Evolutionary conservation across 2,888 invertebrate genomes (phyloP).

Genomic region (Epirrhoe alternata): DNA sequence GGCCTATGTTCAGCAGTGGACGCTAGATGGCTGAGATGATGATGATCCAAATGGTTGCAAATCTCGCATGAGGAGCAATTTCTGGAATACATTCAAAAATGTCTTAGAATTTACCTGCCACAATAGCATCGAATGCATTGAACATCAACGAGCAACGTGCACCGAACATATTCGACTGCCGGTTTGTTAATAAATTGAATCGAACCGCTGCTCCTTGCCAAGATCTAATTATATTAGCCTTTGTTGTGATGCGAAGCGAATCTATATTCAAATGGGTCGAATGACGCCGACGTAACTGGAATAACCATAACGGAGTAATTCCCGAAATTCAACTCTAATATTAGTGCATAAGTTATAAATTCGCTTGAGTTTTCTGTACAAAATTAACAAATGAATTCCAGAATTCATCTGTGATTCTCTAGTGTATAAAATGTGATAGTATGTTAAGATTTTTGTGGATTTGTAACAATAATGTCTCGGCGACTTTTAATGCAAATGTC

Average conservation of each 20-base stretch:
- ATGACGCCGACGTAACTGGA: conserved; percentile 49
- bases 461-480: too few species aligned
- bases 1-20: too few species aligned
- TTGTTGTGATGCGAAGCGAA: conserved; percentile 57
- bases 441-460: too few species aligned
- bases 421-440: too few species aligned
- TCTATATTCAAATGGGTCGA: conserved; percentile 49
- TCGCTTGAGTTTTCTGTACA: not conserved
- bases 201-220: conserved; percentile 59
- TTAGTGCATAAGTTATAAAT: not conserved
- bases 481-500: too few species aligned
- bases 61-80: too few species aligned
- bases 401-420: not conserved
- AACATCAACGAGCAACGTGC: conserved; percentile 39
- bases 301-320: conserved; percentile 30
- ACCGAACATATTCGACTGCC: conserved; percentile 38
- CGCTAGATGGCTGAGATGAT: too few species aligned
- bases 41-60: too few species aligned
- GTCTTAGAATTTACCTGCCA: conserved; percentile 14
- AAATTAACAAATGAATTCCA: not conserved
- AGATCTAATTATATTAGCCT: conserved; percentile 74
- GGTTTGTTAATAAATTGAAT: conserved; percentile 65
- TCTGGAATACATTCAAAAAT: not conserved
- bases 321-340: conserved; percentile 6
- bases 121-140: conserved; percentile 32